phyloP scores from a whole-genome alignment of 2,113 vertebrate species.

The Muntiacus reevesi region DNA sequence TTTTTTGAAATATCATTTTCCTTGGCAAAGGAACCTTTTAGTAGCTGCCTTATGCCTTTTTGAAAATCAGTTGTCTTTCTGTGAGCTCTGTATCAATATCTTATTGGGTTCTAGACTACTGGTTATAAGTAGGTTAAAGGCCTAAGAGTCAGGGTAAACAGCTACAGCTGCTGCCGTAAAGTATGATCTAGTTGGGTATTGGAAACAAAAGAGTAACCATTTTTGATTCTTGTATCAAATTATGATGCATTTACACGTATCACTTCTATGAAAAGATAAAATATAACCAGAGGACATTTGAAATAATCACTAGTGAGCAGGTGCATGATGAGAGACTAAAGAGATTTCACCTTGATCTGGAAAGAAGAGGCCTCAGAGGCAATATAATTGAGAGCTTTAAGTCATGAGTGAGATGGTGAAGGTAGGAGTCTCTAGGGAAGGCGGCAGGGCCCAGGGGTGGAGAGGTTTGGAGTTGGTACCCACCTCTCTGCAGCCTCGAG shows the following conservation, averaged over 20 bases:
- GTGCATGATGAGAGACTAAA: neutral
- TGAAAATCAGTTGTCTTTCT: neutral
- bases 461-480: neutral
- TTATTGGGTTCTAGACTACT: neutral
- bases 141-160: neutral
- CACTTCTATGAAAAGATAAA: neutral
- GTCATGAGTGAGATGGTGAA: neutral
- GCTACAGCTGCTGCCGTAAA: neutral
- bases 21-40: neutral
- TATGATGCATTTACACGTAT: neutral
- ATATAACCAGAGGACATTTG: neutral
- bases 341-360: neutral
- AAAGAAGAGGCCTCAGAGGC: neutral
- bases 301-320: neutral
- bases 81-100: neutral
- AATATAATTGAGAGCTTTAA: neutral
- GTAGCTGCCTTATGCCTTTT: neutral
- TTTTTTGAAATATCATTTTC: constrained; percentile 7
- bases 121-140: neutral
- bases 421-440: neutral
- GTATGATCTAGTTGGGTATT: neutral
- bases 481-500: neutral
- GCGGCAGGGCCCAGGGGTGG: neutral
- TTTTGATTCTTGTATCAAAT: constrained; percentile 19
- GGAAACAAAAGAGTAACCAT: neutral